Evolutionary conservation across 2,797 vertebrate genomes (phyloP).

Genomic region (Acrossocheilus wenchowensis): DNA sequence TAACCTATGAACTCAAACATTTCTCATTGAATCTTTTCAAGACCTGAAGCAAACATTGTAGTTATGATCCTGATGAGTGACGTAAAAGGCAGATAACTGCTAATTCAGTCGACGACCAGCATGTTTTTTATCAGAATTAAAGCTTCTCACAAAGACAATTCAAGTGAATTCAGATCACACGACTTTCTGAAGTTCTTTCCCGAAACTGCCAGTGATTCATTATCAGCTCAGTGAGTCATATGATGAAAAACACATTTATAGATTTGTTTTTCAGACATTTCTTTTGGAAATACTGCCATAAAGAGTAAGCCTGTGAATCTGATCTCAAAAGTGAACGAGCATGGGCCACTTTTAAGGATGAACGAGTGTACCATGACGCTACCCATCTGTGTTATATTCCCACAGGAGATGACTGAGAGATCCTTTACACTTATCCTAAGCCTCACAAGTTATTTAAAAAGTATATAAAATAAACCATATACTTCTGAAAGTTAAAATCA

Average conservation of each 20-base stretch:
- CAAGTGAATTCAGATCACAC: slow-evolving; percentile 11
- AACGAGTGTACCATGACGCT: slow-evolving; percentile 28
- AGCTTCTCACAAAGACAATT: neutral
- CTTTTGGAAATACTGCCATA: neutral
- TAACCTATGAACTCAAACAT: neutral
- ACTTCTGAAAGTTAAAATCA: neutral
- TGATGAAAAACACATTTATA: slow-evolving; percentile 12
- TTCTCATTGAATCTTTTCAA: neutral
- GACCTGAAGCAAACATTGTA: neutral
- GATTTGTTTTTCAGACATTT: neutral
- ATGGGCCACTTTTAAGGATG: slow-evolving; percentile 27
- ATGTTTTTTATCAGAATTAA: slow-evolving; percentile 14
- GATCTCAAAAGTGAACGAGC: slow-evolving; percentile 37
- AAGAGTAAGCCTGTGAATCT: slow-evolving; percentile 37
- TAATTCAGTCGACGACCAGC: neutral
- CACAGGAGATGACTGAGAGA: neutral
- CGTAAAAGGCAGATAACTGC: neutral
- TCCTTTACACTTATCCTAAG: slow-evolving; percentile 3
- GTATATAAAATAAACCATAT: neutral
- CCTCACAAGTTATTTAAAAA: neutral
- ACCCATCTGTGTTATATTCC: slow-evolving; percentile 36
- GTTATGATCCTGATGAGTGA: neutral
- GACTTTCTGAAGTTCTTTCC: neutral
- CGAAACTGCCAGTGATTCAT: slow-evolving; percentile 26
- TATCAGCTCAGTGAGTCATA: slow-evolving; percentile 12